phyloP scores from a whole-genome alignment of 2,888 invertebrate species.

The Chloroclysta siterata region DNA sequence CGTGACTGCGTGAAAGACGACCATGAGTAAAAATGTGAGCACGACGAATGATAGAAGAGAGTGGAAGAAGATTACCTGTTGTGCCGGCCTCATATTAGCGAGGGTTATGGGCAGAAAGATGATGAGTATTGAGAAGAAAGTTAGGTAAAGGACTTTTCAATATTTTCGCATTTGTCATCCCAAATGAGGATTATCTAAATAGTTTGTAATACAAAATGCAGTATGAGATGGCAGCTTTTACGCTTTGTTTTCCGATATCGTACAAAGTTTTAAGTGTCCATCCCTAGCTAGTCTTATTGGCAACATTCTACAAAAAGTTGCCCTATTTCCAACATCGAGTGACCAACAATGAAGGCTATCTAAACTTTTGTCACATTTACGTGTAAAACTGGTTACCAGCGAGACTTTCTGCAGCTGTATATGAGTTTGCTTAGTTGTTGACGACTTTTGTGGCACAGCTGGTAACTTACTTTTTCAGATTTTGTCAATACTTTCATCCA shows the following conservation, averaged over 20 bases:
- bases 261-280: slow-evolving; percentile 14
- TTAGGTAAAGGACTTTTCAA: too few species aligned
- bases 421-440: not conserved
- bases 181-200: too few species aligned
- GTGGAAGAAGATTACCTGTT: too few species aligned
- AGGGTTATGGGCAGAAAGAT: too few species aligned
- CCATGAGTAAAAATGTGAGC: too few species aligned
- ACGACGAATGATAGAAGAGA: too few species aligned
- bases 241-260: slow-evolving; percentile 6
- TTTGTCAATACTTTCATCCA: too few species aligned
- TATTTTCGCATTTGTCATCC: too few species aligned
- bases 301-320: slow-evolving; percentile 31
- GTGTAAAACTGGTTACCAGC: slow-evolving; percentile 6
- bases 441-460: not conserved
- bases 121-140: too few species aligned
- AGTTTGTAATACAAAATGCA: not conserved
- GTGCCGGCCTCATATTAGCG: too few species aligned
- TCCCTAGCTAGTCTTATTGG: slow-evolving; percentile 4
- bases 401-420: not conserved
- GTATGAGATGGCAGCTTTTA: slow-evolving; percentile 1
- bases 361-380: slow-evolving; percentile 40
- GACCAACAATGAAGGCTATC: slow-evolving; percentile 44
- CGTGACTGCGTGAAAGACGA: too few species aligned
- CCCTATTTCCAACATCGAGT: slow-evolving; percentile 33
- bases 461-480: too few species aligned